Percentiles rank a stretch among this genome's conserved stretches.
These are phyloP conservation scores for Agapornis roseicollis DNA, from an alignment of 2,113 vertebrate genomes.

Conservation along the genomic window DNA sequence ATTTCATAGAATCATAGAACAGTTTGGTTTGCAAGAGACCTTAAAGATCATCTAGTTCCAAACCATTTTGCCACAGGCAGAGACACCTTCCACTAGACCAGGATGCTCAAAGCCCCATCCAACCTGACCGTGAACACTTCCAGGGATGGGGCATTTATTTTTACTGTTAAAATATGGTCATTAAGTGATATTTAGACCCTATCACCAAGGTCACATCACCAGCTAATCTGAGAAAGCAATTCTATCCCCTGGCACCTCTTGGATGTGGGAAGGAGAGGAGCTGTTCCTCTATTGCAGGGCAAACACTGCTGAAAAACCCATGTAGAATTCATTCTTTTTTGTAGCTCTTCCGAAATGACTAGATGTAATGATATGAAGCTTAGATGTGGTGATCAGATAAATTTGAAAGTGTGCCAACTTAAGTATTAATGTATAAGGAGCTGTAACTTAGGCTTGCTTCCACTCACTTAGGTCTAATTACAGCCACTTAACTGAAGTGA, in stretches of 20 bases:
- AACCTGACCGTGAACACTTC: not conserved
- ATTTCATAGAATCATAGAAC: not conserved
- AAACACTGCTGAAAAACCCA: not conserved
- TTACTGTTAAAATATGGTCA: not conserved
- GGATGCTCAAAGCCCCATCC: not conserved
- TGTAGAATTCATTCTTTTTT: not conserved
- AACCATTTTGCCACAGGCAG: not conserved
- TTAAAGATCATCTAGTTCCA: not conserved
- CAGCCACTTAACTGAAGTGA: not conserved
- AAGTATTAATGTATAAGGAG: not conserved
- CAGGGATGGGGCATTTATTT: not conserved
- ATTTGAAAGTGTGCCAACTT: constrained; percentile 8
- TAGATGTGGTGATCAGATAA: not conserved
- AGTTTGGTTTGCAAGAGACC: not conserved
- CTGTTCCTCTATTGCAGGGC: not conserved
- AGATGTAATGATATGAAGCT: not conserved
- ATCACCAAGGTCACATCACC: not conserved
- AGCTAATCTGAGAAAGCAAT: not conserved
- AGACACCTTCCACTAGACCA: not conserved
- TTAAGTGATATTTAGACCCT: not conserved
- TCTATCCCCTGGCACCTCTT: not conserved
- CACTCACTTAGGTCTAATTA: constrained; percentile 32
- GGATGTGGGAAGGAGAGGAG: not conserved
- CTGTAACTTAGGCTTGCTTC: not conserved
- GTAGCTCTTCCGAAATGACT: not conserved